These are phyloP conservation scores for Chironomus tentans DNA, from an alignment of 2,888 invertebrate genomes.

Conservation along the genomic window DNA sequence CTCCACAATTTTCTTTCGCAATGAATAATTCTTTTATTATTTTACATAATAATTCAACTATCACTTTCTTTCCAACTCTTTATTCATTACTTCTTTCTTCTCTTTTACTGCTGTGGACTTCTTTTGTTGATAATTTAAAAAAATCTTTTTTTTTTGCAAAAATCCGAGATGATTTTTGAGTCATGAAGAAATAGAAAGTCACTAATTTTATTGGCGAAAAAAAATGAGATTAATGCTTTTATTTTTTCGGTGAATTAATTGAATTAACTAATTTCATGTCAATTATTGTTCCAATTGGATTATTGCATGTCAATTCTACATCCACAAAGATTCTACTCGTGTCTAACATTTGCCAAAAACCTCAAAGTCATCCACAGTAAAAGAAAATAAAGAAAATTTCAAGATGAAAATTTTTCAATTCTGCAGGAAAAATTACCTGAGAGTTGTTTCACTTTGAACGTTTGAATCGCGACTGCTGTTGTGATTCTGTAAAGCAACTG, in stretches of 20 bases:
- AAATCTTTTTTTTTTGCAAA: too few relatives aligned
- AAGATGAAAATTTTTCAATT: background rate
- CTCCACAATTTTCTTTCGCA: background rate
- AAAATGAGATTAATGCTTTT: too few relatives aligned
- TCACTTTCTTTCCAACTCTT: background rate
- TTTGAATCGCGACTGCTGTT: constrained; percentile 28
- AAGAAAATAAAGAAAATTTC: background rate
- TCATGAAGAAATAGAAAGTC: background rate
- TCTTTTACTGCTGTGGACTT: too few relatives aligned
- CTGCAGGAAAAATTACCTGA: constrained; percentile 29
- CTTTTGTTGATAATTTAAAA: too few relatives aligned
- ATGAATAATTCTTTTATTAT: background rate
- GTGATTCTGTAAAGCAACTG: constrained; percentile 11
- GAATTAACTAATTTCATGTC: background rate
- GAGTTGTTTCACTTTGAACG: constrained; percentile 29
- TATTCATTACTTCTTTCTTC: background rate
- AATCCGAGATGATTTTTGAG: too few relatives aligned
- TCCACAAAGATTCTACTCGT: background rate
- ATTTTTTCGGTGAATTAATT: background rate
- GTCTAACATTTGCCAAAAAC: background rate
- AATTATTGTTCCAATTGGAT: too few relatives aligned
- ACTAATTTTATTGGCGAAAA: background rate
- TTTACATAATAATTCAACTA: background rate
- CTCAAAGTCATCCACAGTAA: background rate
- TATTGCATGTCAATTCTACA: too few relatives aligned